phyloP scores from a whole-genome alignment of 2,888 invertebrate species.

The Calameuta pallipes region DNA sequence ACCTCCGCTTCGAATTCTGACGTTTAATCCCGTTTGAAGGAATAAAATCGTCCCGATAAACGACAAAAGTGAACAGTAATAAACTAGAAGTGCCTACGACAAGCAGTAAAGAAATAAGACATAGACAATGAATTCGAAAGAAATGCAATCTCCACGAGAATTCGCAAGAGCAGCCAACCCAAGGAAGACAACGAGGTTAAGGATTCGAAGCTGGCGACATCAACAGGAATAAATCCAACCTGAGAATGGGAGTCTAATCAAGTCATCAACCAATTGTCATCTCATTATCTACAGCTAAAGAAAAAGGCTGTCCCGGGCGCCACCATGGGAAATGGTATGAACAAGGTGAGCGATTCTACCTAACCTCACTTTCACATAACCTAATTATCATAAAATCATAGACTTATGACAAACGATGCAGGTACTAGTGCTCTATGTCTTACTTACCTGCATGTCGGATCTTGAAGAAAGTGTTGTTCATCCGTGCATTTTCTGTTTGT shows the following conservation, averaged over 20 bases:
- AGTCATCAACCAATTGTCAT: not conserved
- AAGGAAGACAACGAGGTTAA: not conserved
- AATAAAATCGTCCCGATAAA: not conserved
- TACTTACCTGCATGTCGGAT: not conserved
- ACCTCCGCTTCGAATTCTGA: not conserved
- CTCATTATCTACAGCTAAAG: not conserved
- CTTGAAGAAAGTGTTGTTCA: too few relatives aligned
- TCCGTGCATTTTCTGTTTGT: too few relatives aligned
- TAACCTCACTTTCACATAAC: not conserved
- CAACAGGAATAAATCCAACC: not conserved
- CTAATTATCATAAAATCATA: not conserved
- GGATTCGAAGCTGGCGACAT: not conserved
- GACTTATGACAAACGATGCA: not conserved
- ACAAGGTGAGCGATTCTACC: slow-evolving; percentile 73
- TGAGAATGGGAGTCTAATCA: not conserved
- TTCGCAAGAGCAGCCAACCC: not conserved
- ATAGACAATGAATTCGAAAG: slow-evolving; percentile 11
- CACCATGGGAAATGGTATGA: slow-evolving; percentile 91
- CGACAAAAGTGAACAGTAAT: not conserved
- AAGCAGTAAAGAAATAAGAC: not conserved
- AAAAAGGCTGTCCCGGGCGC: slow-evolving; percentile 37
- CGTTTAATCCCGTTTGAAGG: not conserved
- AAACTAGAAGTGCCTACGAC: slow-evolving; percentile 7
- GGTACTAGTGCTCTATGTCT: not conserved
- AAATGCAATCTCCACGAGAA: not conserved